Conservation (phyloP, 64 coral and sea anemone genomes). For the Actinia equina region DNA sequence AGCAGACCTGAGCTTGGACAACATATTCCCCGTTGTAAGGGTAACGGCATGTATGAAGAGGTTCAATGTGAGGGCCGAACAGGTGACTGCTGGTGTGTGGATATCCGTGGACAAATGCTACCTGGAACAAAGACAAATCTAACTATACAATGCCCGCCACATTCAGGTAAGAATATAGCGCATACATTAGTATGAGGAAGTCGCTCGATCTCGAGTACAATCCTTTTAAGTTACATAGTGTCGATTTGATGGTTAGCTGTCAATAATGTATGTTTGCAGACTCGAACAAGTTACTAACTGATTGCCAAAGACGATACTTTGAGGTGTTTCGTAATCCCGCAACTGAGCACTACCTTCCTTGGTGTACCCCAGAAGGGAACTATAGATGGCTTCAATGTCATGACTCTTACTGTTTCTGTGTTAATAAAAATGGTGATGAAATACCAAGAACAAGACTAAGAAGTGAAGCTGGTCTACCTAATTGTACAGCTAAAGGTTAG, state of each 20-base stretch:
- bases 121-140: conserved; percentile 46
- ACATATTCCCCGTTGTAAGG: conserved; percentile 53
- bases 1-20: neutral
- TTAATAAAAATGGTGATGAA: conserved; percentile 68
- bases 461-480: conserved; percentile 46
- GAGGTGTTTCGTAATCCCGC: conserved; percentile 51
- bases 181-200: neutral
- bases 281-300: conserved; percentile 6
- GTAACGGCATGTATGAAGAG: conserved; percentile 68
- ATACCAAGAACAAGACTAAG: conserved; percentile 34
- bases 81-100: conserved; percentile 65
- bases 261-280: neutral
- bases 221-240: no score
- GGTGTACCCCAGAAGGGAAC: conserved; percentile 60
- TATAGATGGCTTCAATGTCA: conserved; percentile 73
- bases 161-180: conserved; percentile 20
- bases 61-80: conserved; percentile 55
- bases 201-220: no score
- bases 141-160: conserved; percentile 57
- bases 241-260: no score
- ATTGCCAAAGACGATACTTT: conserved; percentile 62
- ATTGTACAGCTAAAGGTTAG: conserved; percentile 22
- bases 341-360: conserved; percentile 54
- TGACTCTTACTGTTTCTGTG: conserved; percentile 78
- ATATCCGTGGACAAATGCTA: conserved; percentile 26